Percentiles rank a stretch among this genome's conserved stretches.
These are phyloP conservation scores for Scaptomyza flava DNA, from an alignment of 2,888 invertebrate species.

Conservation along the genomic window DNA sequence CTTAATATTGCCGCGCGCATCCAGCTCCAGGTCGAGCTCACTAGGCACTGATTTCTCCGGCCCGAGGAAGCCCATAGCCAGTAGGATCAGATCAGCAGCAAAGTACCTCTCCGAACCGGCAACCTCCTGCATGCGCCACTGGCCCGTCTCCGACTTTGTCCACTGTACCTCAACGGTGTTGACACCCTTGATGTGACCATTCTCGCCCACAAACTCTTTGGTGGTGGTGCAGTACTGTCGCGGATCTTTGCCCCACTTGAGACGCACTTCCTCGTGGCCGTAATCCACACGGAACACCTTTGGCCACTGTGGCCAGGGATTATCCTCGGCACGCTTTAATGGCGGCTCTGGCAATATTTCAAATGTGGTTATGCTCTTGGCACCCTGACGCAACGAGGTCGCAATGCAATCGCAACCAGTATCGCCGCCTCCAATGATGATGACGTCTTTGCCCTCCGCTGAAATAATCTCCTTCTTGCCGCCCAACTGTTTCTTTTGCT, in stretches of 20 bases:
- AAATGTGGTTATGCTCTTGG: slow-evolving; percentile 94
- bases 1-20: slow-evolving; percentile 96
- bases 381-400: slow-evolving; percentile 97
- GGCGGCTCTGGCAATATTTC: slow-evolving; percentile 98
- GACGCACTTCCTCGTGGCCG: slow-evolving; percentile 97
- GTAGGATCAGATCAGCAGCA: slow-evolving; percentile 94
- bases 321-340: slow-evolving; percentile 91
- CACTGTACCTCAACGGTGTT: slow-evolving; percentile 96
- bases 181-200: slow-evolving; percentile 95
- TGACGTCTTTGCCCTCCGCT: slow-evolving; percentile 97
- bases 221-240: slow-evolving; percentile 96
- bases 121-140: slow-evolving; percentile 97
- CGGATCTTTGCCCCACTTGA: slow-evolving; percentile 96
- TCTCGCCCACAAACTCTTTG: slow-evolving; percentile 96
- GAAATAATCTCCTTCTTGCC: slow-evolving; percentile 87
- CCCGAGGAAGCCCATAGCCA: slow-evolving; percentile 99
- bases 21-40: slow-evolving; percentile 92
- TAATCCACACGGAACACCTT: slow-evolving; percentile 98
- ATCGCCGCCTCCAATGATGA: slow-evolving; percentile 95
- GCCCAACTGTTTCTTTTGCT: slow-evolving; percentile 97
- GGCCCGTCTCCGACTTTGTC: slow-evolving; percentile 95
- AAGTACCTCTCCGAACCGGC: slow-evolving; percentile 91
- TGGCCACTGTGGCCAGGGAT: slow-evolving; percentile 99
- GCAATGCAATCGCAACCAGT: slow-evolving; percentile 99
- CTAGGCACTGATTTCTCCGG: slow-evolving; percentile 95